Conservation (phyloP, 2,797 vertebrate species). For the Tapera naevia region DNA sequence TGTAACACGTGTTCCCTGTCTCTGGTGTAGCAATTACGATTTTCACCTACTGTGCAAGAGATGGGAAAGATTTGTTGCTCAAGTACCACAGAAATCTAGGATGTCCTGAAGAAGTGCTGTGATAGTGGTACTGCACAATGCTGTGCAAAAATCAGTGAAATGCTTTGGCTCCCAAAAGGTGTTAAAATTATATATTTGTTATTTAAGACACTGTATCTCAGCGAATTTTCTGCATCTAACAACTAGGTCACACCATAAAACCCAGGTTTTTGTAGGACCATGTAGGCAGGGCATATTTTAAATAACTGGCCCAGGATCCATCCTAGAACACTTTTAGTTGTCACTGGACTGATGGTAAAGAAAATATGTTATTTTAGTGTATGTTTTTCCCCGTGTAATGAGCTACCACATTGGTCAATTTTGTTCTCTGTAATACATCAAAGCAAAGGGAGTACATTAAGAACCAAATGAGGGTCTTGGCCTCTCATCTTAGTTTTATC, state of each 20-base stretch:
- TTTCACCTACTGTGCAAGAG: slow-evolving; percentile 32
- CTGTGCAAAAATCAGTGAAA: not conserved
- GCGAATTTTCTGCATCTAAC: not conserved
- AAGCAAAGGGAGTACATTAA: slow-evolving; percentile 58
- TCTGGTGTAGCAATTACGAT: slow-evolving; percentile 9
- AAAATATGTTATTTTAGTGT: slow-evolving; percentile 31
- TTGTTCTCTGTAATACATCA: slow-evolving; percentile 56
- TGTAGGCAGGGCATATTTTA: not conserved
- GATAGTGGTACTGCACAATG: rapidly evolving
- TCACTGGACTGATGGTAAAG: not conserved
- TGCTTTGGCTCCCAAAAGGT: not conserved
- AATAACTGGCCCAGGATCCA: not conserved
- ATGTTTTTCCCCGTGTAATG: slow-evolving; percentile 47
- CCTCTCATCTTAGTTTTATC: slow-evolving; percentile 70
- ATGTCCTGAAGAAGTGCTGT: not conserved
- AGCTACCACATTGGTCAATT: slow-evolving; percentile 48
- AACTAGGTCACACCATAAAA: not conserved
- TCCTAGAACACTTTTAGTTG: not conserved
- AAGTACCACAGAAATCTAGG: not conserved
- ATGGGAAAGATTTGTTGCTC: not conserved
- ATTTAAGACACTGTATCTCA: not conserved
- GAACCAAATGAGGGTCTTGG: slow-evolving; percentile 64
- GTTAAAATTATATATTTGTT: not conserved
- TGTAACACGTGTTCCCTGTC: not conserved
- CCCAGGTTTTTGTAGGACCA: not conserved